A percentile compares a stretch with the other conserved stretches of the same genome.
Evolutionary conservation across 1,140 invertebrate species (phyloP).

Genomic region (Hylaeus volcanicus): DNA sequence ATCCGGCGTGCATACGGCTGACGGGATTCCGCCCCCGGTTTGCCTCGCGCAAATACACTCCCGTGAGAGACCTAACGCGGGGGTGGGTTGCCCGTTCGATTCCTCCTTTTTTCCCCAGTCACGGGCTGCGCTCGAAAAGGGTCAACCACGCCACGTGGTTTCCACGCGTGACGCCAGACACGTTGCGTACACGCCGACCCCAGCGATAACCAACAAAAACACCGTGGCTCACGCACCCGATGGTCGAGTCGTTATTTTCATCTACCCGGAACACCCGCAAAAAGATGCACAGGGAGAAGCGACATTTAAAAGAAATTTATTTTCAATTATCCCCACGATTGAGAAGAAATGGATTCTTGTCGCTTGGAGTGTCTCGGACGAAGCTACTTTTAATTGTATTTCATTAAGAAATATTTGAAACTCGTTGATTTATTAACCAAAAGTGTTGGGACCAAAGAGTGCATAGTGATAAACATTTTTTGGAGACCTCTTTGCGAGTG

Average conservation of each 20-base stretch:
- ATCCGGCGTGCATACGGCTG: conserved; percentile 43
- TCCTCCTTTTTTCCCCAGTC: conserved; percentile 22
- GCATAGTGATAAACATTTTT: too few species aligned
- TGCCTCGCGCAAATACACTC: conserved; percentile 41
- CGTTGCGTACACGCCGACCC: neutral
- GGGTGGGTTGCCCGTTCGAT: conserved; percentile 35
- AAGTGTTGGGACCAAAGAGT: too few species aligned
- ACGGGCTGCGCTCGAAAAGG: conserved; percentile 16
- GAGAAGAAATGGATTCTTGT: too few species aligned
- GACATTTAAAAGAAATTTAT: too few species aligned
- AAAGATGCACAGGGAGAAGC: neutral
- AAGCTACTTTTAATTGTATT: too few species aligned
- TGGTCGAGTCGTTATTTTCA: too few species aligned
- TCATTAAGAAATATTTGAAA: too few species aligned
- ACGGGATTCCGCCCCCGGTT: conserved; percentile 41
- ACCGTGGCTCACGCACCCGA: neutral
- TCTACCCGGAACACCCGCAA: too few species aligned
- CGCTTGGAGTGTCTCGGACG: too few species aligned
- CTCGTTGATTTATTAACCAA: too few species aligned
- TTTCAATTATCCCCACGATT: too few species aligned
- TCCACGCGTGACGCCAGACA: conserved; percentile 41
- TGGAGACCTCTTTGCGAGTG: too few species aligned
- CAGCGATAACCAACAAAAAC: neutral
- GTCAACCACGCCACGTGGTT: conserved; percentile 40
- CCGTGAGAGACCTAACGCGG: conserved; percentile 4